Evolutionary conservation across 1,140 invertebrate species (phyloP), one percentile per base, ranked within the genome.

Genomic region (Protaetia brevitarsis): DNA sequence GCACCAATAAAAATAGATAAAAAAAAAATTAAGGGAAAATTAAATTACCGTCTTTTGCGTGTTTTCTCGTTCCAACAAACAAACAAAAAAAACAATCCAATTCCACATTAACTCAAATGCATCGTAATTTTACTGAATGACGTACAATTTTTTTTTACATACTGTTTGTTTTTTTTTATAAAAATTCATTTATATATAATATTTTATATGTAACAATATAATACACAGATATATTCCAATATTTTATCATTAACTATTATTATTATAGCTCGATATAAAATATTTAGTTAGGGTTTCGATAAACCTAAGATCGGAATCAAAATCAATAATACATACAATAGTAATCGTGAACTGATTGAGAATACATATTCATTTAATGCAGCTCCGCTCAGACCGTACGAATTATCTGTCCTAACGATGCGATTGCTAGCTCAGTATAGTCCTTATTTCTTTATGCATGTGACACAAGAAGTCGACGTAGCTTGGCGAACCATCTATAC

Each of bases 391-490:
- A 45, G 3, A 45, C 16, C 8, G 41, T 45, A 3, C 41, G 16
- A 45, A 45, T 37, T 5, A 4, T 4, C 16, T n/a, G 11, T 21
- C 3, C 6, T 45, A 45, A 3, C 16, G 16, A 19, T 45, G 7
- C 16, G 41, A 45, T 45, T 74, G 75, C 78, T 88, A 87, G 81
- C 84, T 89, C 78, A 96, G 84, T 66, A 95, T 80, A 64, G 85
- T 84, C 66, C 96, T 85, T 76, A 99, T 99, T 86, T 99, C 97
- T 86, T 97, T 98, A 85, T 99, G 97, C 82, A 99, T 90, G 80
- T 98, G 94, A 85, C 96, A 99, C 41, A 99, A 86, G 80, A 96
- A 99, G 82, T 99, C 97, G 2, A 99, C 95, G 79, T 99, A 99
- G 51, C 94, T 95, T 51, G 88, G 83, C 74, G 86, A 92, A 77